Conservation (phyloP, 2,113 vertebrate genomes). For the Mormoops blainvillei region DNA sequence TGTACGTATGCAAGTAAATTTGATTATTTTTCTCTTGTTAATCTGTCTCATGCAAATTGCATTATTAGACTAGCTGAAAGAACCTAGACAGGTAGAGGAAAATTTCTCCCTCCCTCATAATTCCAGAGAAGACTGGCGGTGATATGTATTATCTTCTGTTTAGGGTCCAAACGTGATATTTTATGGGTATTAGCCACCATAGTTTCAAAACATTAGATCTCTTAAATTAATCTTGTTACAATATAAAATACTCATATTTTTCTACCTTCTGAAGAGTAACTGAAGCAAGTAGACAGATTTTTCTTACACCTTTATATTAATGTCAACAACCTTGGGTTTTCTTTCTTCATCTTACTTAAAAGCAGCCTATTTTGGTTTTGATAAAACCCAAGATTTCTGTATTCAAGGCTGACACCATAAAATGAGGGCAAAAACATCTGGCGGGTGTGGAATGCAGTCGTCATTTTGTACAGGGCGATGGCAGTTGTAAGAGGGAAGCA, state of each 20-base stretch:
- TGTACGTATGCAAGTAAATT: not conserved
- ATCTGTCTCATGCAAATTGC: not conserved
- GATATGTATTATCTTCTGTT: not conserved
- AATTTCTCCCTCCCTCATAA: not conserved
- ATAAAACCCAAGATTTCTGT: conserved; percentile 58
- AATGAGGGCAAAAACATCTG: conserved; percentile 71
- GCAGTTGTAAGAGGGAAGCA: conserved; percentile 71
- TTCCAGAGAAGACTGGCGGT: not conserved
- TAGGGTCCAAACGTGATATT: not conserved
- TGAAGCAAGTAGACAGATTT: conserved; percentile 31
- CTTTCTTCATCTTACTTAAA: conserved; percentile 53
- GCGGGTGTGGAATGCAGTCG: conserved; percentile 57
- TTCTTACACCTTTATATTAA: conserved; percentile 36
- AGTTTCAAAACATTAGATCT: not conserved
- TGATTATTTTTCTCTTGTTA: not conserved
- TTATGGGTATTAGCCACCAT: not conserved
- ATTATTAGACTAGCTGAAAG: not conserved
- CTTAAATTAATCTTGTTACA: not conserved
- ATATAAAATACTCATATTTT: conserved; percentile 33
- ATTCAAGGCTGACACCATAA: conserved; percentile 60
- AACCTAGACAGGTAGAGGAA: not conserved
- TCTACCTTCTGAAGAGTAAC: conserved; percentile 32
- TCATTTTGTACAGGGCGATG: conserved; percentile 71
- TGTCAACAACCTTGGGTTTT: conserved; percentile 46
- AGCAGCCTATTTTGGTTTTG: conserved; percentile 50